Conservation (phyloP, 2,888 invertebrate species). For the Rosalia funebris region DNA sequence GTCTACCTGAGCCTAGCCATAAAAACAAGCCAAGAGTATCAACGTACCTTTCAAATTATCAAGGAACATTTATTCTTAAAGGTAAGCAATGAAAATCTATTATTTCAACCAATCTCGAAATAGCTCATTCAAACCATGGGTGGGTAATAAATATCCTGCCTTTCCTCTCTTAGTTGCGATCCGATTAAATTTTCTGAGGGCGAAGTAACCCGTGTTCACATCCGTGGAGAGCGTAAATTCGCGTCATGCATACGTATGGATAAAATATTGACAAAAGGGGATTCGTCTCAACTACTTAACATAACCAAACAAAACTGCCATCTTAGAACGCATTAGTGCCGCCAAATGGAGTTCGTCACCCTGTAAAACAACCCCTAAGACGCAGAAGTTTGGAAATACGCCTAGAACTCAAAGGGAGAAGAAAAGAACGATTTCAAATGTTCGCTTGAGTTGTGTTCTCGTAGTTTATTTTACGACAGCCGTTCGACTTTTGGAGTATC, state of each 20-base stretch:
- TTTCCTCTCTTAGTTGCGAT: too few species aligned
- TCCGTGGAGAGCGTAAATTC: constrained; percentile 3
- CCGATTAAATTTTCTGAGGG: too few species aligned
- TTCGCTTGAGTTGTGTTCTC: constrained; percentile 17
- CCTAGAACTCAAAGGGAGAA: constrained; percentile 30
- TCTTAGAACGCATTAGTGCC: constrained; percentile 48
- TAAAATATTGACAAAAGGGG: constrained; percentile 15
- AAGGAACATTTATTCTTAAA: too few species aligned
- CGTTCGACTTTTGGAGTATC: constrained; percentile 36
- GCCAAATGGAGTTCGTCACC: constrained; percentile 48
- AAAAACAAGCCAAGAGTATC: too few species aligned
- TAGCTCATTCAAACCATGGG: too few species aligned
- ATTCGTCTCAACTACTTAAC: constrained; percentile 45
- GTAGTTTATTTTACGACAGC: constrained; percentile 40
- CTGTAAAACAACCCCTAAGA: constrained; percentile 37
- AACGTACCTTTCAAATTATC: too few species aligned
- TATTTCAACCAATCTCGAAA: too few species aligned
- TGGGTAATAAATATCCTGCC: too few species aligned
- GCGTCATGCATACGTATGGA: constrained; percentile 1
- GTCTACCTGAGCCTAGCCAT: too few species aligned
- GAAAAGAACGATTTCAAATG: constrained; percentile 21
- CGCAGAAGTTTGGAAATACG: constrained; percentile 37
- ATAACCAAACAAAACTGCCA: constrained; percentile 56
- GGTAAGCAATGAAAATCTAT: too few species aligned
- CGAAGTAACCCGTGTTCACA: constrained; percentile 10